Base-by-base conservation (phyloP, 2,797 vertebrate species). In the Semotilus atromaculatus region DNA sequence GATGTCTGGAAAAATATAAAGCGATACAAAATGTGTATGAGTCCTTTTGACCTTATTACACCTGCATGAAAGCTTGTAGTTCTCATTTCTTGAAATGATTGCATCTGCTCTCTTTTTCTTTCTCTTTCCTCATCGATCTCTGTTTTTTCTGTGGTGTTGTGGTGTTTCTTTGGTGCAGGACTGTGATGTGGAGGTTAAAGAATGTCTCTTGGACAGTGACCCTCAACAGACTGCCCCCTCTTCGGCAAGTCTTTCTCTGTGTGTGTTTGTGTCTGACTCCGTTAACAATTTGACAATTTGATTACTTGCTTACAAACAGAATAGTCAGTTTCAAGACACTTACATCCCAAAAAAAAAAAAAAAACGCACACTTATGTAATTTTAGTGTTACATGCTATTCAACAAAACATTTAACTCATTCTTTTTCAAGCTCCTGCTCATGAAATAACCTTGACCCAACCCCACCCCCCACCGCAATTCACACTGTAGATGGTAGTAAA, bases 241-340 rank as follows among this genome's bases (percentile, higher is more conserved):
- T 71, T 83, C 80, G 83, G 88, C 86, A 89, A 89, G 86, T 89
- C 62, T 80, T 26, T 83, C 29, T 87, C 13, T 87, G 21, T 72
- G 18, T 86, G 85, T 83, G 13, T 78, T 40, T 81, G 72, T 82
- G 67, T 85, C 34, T 80, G 11, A 66, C 10, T 60, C 23, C 36
- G 14, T 67, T 53, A 74, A 75, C 48, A 36, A 23, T 55, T 75
- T 55, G 1, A 53, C 73, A 23, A n/a, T n/a, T n/a, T 72, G 4
- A 51, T 75, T 36, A 36, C 53, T 55, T 36, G n/a, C 73, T 55
- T 36, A 55, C 48, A 53, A 75, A 36, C 72, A 36, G 19, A 53
- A 34, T 34, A 51, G 45, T 5, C 14, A 0, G 14, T 76, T 58
- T 38, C 21, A 68, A 38, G 31, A 38, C 8, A 21, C 31, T 72